phyloP scores from a whole-genome alignment of 2,113 vertebrate species.

The Pomatostomus ruficeps region DNA sequence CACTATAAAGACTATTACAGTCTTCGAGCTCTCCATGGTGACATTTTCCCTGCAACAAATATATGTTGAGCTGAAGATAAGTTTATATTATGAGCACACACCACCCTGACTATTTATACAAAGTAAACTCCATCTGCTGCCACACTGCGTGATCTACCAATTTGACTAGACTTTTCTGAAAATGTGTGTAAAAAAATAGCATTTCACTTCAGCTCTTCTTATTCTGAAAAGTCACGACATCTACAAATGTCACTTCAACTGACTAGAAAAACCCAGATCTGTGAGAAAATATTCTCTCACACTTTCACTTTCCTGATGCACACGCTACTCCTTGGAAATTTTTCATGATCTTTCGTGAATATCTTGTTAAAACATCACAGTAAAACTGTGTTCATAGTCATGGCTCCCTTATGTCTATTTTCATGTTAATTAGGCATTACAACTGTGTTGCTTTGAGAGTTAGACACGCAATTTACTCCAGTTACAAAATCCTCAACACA shows the following conservation, averaged over 20 bases:
- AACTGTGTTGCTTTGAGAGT: background rate
- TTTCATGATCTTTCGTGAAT: background rate
- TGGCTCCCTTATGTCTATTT: background rate
- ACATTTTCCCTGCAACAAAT: background rate
- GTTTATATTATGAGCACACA: background rate
- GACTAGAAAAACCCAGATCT: background rate
- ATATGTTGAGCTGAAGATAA: background rate
- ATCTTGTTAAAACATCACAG: background rate
- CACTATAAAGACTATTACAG: background rate
- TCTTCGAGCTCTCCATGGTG: background rate
- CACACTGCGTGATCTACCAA: background rate
- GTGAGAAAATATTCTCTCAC: background rate
- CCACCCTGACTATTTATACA: background rate
- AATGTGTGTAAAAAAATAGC: background rate
- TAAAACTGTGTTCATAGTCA: background rate
- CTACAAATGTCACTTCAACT: background rate
- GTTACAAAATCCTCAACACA: background rate
- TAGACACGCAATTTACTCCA: background rate
- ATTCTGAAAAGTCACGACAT: background rate
- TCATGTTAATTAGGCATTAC: background rate
- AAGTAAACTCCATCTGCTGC: slow-evolving; percentile 29
- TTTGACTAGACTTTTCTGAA: background rate
- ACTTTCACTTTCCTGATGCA: background rate
- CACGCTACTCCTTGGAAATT: background rate
- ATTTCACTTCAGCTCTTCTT: background rate